Evolutionary conservation across 1,140 invertebrate species (phyloP).

Genomic region (Mycetomoellerius zeteki): DNA sequence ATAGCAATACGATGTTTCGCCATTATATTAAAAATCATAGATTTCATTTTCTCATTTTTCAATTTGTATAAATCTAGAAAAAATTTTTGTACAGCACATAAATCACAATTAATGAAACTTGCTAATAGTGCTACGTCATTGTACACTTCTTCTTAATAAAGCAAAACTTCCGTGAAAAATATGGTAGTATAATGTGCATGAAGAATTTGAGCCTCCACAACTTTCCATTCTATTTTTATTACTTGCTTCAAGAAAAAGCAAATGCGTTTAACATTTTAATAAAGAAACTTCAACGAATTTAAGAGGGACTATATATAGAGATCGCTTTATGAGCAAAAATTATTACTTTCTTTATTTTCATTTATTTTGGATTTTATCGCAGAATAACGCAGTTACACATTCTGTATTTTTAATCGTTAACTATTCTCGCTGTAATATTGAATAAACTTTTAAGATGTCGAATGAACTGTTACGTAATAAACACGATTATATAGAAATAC

Average conservation of each 20-base stretch:
- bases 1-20: not conserved
- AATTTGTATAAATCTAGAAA: constrained; percentile 2
- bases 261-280: constrained; percentile 28
- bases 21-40: not conserved
- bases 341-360: constrained; percentile 26
- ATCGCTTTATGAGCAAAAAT: not conserved
- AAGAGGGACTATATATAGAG: not conserved
- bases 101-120: not conserved
- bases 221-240: constrained; percentile 6
- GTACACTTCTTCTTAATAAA: constrained; percentile 3
- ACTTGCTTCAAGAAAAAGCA: not conserved
- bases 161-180: constrained; percentile 3
- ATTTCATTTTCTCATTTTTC: not conserved
- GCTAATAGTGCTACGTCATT: not conserved
- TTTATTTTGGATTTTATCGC: not conserved
- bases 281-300: constrained; percentile 28
- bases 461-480: not conserved
- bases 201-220: not conserved
- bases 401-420: not conserved
- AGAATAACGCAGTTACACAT: not conserved
- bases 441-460: constrained; percentile 12
- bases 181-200: not conserved
- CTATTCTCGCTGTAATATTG: not conserved
- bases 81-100: not conserved
- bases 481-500: not conserved